Base-by-base conservation (phyloP, 2,113 vertebrate species). In the Rhinichthys klamathensis region DNA sequence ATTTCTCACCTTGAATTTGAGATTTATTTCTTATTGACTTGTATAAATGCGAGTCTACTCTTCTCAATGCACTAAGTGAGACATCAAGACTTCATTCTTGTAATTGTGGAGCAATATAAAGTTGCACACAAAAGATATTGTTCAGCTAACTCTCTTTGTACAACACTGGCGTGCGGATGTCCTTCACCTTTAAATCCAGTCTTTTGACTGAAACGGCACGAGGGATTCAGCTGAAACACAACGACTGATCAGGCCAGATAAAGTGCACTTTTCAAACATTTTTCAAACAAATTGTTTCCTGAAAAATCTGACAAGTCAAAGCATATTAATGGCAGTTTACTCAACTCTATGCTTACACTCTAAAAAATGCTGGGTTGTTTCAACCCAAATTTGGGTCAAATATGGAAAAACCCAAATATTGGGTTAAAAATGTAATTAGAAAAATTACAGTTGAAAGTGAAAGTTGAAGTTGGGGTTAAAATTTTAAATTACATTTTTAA, bases 121-220 rank as follows among this genome's bases (percentile, higher is more conserved):
- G 77, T 61, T 77, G 13, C 32, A 61, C 77, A 80, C 32, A 44
- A 80, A 79, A 61, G 23, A 44, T 35, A 25, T 35, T 63, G 38
- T 63, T 10, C 58, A 63, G 35, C 54, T 23, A 18, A 79, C 61
- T 15, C 11, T 79, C 56, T 79, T 35, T 41, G n/a, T 32, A n/a
- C 3, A 46, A 65, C 58, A 46, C 6, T 16, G 3, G n/a, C 12
- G 0, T 2, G 11, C 7, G 6, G 6, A 23, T 63, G 58, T 65
- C 78, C 78, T 80, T 80, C 58, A 80, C 78, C 58, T 80, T n/a
- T 38, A 46, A 13, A 44, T 80, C 44, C 77, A 23, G 18, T 21
- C 4, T 77, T 38, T 76, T 30, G 44, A 74, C 41, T 76, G 23
- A 46, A 46, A 73, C 4, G 2, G n/a, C 13, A 46, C 1, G 46